Percentiles rank a stretch among this genome's conserved stretches.
These are phyloP conservation scores for Eublepharis macularius DNA, from an alignment of 2,113 vertebrate genomes.

Conservation along the genomic window DNA sequence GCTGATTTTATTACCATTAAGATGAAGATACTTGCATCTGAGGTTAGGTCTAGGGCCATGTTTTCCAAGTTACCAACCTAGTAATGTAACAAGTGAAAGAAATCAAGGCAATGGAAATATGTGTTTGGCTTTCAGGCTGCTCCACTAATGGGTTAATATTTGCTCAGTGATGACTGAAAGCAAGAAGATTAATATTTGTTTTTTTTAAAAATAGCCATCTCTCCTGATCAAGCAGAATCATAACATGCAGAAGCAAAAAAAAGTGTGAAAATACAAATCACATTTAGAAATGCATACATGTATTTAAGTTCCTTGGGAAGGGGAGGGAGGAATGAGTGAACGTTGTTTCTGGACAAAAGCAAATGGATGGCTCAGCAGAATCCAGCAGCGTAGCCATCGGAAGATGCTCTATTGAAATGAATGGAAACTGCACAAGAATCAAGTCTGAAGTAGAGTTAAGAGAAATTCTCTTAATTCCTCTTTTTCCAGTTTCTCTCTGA, in stretches of 20 bases:
- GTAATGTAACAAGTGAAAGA: conserved; percentile 39
- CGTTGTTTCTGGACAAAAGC: not conserved
- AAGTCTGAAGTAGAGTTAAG: no score
- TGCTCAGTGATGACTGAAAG: not conserved
- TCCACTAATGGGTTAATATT: conserved; percentile 3
- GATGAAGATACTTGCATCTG: not conserved
- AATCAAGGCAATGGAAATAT: conserved; percentile 27
- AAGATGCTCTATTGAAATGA: not conserved
- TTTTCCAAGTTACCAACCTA: not conserved
- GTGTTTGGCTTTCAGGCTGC: conserved; percentile 17
- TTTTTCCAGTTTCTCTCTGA: no score
- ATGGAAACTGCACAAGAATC: not conserved
- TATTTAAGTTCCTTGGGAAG: not conserved
- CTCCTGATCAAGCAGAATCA: not conserved
- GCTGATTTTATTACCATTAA: not conserved
- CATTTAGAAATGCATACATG: not conserved
- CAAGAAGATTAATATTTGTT: not conserved
- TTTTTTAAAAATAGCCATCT: not conserved
- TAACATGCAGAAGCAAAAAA: not conserved
- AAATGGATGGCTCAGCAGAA: not conserved
- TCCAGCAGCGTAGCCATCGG: not conserved
- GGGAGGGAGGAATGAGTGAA: not conserved
- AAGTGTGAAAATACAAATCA: not conserved
- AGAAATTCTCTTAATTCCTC: no score
- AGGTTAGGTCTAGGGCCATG: not conserved